A percentile compares a stretch with the other conserved stretches of the same genome.
phyloP scores from a whole-genome alignment of 2,888 invertebrate genomes.

The Leucophenga montana region DNA sequence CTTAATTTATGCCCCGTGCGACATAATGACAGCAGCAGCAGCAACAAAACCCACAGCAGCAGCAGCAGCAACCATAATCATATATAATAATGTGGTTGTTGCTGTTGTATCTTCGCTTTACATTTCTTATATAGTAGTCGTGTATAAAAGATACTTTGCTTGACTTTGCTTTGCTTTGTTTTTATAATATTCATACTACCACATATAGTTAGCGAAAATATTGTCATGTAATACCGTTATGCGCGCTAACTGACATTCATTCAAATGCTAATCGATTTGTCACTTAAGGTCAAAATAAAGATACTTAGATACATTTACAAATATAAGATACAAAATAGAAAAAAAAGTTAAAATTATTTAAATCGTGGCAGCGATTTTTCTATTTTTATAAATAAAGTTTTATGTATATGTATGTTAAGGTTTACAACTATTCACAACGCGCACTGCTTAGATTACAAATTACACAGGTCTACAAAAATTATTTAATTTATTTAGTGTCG shows the following conservation, averaged over 20 bases:
- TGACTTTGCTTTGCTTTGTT: neutral
- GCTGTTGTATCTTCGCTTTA: no score
- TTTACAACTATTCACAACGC: slow-evolving; percentile 5
- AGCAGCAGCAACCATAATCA: neutral
- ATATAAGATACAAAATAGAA: neutral
- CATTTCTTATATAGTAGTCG: no score
- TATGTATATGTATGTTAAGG: slow-evolving; percentile 19
- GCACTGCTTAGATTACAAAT: no score
- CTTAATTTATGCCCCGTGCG: no score
- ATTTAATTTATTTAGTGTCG: no score
- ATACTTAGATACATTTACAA: neutral
- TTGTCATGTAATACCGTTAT: slow-evolving; percentile 9
- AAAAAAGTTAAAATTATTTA: neutral
- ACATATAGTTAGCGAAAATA: slow-evolving; percentile 12
- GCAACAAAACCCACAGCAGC: neutral
- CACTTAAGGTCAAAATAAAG: slow-evolving; percentile 28
- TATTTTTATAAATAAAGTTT: neutral
- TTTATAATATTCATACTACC: neutral
- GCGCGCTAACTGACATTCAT: slow-evolving; percentile 3
- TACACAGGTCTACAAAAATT: no score
- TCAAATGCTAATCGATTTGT: slow-evolving; percentile 29
- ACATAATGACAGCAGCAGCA: slow-evolving; percentile 7
- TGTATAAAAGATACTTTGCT: neutral
- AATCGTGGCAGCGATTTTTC: neutral
- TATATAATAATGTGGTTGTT: no score